These are phyloP conservation scores for Scyliorhinus canicula DNA, from an alignment of 2,797 vertebrate species.

Conservation along the genomic window DNA sequence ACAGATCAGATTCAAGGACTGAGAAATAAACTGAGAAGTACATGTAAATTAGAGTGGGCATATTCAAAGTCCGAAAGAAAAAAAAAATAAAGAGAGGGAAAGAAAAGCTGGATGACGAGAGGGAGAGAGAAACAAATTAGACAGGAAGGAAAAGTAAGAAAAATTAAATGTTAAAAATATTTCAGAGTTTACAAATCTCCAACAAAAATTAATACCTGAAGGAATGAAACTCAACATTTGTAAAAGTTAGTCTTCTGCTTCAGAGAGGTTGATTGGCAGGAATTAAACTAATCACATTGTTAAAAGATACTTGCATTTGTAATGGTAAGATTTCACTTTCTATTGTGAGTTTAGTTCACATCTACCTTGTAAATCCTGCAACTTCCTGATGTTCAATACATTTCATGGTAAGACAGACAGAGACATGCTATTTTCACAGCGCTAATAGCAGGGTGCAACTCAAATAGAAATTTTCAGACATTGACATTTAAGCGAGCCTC, in stretches of 20 bases:
- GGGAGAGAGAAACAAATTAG: not conserved
- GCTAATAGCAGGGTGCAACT: not conserved
- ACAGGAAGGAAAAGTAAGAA: not conserved
- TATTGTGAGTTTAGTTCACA: not conserved
- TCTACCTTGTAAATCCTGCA: not conserved
- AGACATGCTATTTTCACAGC: not conserved
- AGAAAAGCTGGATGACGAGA: not conserved
- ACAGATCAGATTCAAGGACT: not conserved
- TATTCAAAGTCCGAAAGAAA: not conserved
- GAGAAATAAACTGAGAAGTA: not conserved
- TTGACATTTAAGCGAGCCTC: not conserved
- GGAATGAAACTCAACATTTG: not conserved
- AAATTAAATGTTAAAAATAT: not conserved
- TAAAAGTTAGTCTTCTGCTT: not conserved
- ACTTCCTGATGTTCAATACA: not conserved
- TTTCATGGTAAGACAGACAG: not conserved
- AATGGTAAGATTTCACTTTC: not conserved
- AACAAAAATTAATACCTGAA: not conserved
- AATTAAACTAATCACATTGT: not conserved
- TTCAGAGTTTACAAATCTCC: not conserved
- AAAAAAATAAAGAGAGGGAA: not conserved
- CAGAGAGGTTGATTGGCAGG: not conserved
- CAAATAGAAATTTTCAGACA: not conserved
- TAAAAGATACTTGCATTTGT: not conserved
- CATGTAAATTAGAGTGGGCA: not conserved